phyloP scores from a whole-genome alignment of 2,888 invertebrate genomes.

The Macrosoma leucophasiata region DNA sequence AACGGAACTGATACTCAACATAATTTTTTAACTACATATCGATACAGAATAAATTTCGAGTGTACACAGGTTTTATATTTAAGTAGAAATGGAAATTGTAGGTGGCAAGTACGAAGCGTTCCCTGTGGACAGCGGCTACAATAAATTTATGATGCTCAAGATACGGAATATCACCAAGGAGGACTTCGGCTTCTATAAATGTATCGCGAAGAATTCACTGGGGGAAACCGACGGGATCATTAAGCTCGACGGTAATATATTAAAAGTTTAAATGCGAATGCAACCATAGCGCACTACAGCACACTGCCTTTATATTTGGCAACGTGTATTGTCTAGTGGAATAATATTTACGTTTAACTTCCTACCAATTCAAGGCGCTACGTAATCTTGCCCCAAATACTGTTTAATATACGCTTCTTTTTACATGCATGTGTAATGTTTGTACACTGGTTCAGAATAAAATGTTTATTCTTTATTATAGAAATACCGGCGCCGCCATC shows the following conservation, averaged over 20 bases:
- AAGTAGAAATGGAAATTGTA: conserved; percentile 80
- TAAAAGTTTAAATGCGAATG: too few relatives aligned
- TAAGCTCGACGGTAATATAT: conserved; percentile 92
- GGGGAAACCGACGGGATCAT: conserved; percentile 94
- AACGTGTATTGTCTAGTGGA: too few relatives aligned
- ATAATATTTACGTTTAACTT: too few relatives aligned
- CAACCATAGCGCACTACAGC: too few relatives aligned
- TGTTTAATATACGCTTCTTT: conserved; percentile 5
- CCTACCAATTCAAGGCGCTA: too few relatives aligned
- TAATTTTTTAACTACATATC: too few relatives aligned
- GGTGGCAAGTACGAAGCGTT: conserved; percentile 94
- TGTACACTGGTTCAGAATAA: conserved; percentile 7
- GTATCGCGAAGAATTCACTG: conserved; percentile 93
- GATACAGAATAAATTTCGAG: too few relatives aligned
- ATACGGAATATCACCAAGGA: conserved; percentile 86
- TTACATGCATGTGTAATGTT: conserved; percentile 12
- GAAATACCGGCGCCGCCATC: conserved; percentile 91
- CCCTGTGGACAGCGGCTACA: conserved; percentile 91
- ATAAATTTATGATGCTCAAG: conserved; percentile 94
- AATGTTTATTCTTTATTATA: conserved; percentile 47
- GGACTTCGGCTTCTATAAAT: conserved; percentile 93
- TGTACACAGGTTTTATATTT: conserved; percentile 63
- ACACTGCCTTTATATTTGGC: too few relatives aligned
- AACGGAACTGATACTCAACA: too few relatives aligned
- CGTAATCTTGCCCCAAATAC: too few relatives aligned